Conservation (phyloP, 2,113 vertebrate species). For the Ursus arctos region DNA sequence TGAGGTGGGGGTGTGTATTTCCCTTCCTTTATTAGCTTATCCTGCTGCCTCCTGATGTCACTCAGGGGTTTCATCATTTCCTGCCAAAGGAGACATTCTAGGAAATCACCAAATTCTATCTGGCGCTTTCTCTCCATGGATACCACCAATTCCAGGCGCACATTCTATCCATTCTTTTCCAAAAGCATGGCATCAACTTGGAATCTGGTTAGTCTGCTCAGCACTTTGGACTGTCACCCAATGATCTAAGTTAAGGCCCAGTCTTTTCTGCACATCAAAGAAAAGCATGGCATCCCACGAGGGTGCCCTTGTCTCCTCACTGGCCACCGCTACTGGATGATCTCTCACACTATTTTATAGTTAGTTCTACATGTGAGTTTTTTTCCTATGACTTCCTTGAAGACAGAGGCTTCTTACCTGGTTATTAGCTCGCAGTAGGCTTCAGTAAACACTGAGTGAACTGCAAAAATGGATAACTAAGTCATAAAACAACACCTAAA, state of each 20-base stretch:
- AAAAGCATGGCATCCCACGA: slow-evolving; percentile 90
- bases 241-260: slow-evolving; percentile 91
- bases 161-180: slow-evolving; percentile 97
- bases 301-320: neutral
- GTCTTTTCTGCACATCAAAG: slow-evolving; percentile 89
- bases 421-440: neutral
- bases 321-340: neutral
- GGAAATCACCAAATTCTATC: slow-evolving; percentile 93
- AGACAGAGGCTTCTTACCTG: neutral
- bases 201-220: slow-evolving; percentile 86
- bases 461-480: neutral
- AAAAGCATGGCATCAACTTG: slow-evolving; percentile 92
- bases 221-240: slow-evolving; percentile 90
- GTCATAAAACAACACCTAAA: neutral
- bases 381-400: neutral
- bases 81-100: slow-evolving; percentile 91
- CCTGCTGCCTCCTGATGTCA: slow-evolving; percentile 88
- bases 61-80: slow-evolving; percentile 87
- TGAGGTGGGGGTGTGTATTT: slow-evolving; percentile 90
- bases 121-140: slow-evolving; percentile 90
- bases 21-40: slow-evolving; percentile 94
- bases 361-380: neutral
- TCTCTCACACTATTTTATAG: neutral
- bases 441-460: neutral
- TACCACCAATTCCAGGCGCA: slow-evolving; percentile 91